Conservation (phyloP, 2,113 vertebrate species). For the Casuarius casuarius region DNA sequence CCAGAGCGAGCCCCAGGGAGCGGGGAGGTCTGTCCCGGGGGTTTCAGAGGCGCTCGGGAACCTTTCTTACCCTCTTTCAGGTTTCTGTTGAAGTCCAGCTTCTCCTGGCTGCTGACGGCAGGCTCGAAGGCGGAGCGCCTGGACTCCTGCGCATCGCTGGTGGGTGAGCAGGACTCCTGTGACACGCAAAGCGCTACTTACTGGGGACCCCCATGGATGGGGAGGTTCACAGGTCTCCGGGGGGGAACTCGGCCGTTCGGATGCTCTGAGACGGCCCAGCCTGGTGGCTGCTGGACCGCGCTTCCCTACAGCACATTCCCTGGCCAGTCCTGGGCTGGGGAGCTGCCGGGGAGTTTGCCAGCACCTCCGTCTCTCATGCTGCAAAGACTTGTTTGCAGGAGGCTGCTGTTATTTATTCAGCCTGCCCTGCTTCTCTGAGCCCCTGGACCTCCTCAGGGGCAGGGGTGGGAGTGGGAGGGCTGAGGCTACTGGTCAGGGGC, state of each 20-base stretch:
- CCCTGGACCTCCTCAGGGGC: fast-evolving
- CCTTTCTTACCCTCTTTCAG: slow-evolving; percentile 84
- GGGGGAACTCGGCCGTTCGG: background rate
- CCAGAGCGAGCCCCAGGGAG: background rate
- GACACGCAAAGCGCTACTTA: background rate
- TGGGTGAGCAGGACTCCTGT: slow-evolving; percentile 77
- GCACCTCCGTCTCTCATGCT: background rate
- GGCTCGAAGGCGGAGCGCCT: slow-evolving; percentile 71
- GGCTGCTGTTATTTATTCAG: background rate
- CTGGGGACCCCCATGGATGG: fast-evolving
- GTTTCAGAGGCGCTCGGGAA: fast-evolving
- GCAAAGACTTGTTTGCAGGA: background rate
- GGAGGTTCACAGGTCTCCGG: fast-evolving
- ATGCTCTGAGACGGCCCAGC: background rate
- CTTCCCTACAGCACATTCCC: no score
- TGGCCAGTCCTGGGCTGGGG: no score
- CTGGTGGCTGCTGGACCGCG: background rate
- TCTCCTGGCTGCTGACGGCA: slow-evolving; percentile 75
- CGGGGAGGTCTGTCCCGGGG: fast-evolving
- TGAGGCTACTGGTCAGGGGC: background rate
- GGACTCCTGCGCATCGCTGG: slow-evolving; percentile 73
- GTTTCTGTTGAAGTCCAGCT: slow-evolving; percentile 83
- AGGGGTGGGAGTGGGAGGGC: fast-evolving
- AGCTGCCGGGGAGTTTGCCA: background rate
- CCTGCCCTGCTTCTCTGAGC: background rate